Base-by-base conservation (phyloP, 2,797 vertebrate species). In the Bufotes viridis region DNA sequence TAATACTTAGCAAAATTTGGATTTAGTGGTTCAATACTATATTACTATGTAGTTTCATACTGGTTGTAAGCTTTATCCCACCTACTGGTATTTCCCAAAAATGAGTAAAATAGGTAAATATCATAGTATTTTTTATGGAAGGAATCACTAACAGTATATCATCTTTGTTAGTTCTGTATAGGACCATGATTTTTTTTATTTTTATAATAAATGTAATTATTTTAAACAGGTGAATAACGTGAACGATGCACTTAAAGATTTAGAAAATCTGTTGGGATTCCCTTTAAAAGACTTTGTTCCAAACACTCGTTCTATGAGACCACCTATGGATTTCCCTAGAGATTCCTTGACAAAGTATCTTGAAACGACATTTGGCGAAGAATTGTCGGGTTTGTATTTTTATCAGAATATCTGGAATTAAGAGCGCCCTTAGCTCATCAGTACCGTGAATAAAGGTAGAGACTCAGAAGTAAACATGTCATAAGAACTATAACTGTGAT, bases 221-320 rank as follows among this genome's bases (percentile, higher is more conserved):
- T 22, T 78, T 49, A 49, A 53, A 79, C 88, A 97, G 96, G 96
- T 97, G 0, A 3, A 82, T 65, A 93, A 95, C 61, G 91, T 91
- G 26, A 91, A 88, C 78, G 89, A 34, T 51, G 95, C 96, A 1
- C 42, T 97, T 70, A 90, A 92, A 87, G 94, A 96, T 58, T 90
- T 97, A 87, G 95, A 96, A 91, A 42, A 78, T 7, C 88, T 74
- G 11, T 90, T 97, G 91, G 92, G 95, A 26, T 96, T 96, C 90
- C 90, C 94, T 0, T 87, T 97, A 90, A 87, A 7, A 82, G 86
- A 83, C 0, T 91, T 86, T 87, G 72, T 95, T 90, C 93, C 94
- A 14, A 92, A 93, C 2, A 94, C 93, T 8, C 0, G 57, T 3
- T 82, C 94, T 55, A 92, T 95, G 79, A 94, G 93, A 85, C 89